Evolutionary conservation across 2,797 vertebrate species (phyloP).

Genomic region (Gymnopithys bicolor): DNA sequence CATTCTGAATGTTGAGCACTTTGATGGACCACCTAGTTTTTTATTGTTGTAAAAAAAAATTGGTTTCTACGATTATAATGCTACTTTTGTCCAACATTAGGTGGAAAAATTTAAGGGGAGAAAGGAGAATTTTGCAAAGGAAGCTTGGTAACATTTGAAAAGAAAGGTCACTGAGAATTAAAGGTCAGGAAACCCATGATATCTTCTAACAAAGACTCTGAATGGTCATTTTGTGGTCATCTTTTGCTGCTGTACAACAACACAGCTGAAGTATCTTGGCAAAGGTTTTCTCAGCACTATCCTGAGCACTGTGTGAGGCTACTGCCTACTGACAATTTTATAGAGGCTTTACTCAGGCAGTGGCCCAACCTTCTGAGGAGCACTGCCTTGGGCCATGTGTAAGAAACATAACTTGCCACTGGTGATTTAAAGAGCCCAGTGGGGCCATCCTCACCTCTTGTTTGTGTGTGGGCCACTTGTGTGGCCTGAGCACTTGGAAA

Average conservation of each 20-base stretch:
- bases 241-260: not conserved
- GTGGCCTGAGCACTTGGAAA: not conserved
- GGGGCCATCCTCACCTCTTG: not conserved
- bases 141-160: not conserved
- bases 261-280: not conserved
- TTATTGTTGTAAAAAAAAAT: not conserved
- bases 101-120: not conserved
- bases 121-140: not conserved
- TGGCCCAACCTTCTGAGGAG: not conserved
- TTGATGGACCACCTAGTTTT: not conserved
- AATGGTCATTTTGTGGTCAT: not conserved
- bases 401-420: not conserved
- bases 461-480: accelerated
- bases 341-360: not conserved
- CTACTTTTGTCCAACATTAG: not conserved
- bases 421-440: not conserved
- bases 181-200: not conserved
- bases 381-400: not conserved
- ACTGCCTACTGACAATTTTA: not conserved
- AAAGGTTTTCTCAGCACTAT: not conserved
- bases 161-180: not conserved
- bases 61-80: not conserved
- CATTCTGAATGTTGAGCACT: not conserved
- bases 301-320: not conserved
- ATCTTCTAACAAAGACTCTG: not conserved